A percentile compares a stretch with the other conserved stretches of the same genome.
These are phyloP conservation scores for Colossoma macropomum DNA, from an alignment of 2,113 vertebrate species.

Conservation along the genomic window DNA sequence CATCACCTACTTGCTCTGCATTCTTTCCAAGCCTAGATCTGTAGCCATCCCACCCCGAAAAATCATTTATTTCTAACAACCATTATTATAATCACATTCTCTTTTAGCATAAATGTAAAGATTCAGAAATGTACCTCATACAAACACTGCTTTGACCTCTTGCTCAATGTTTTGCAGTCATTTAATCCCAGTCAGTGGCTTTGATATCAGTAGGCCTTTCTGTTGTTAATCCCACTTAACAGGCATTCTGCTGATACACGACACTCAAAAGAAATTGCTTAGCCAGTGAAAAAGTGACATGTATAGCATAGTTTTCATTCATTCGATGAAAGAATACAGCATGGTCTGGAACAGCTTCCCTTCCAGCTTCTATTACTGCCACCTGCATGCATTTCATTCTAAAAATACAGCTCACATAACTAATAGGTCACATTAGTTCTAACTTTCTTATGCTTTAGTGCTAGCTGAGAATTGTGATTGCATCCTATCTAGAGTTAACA, in stretches of 20 bases:
- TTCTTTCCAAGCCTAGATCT: neutral
- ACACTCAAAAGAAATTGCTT: neutral
- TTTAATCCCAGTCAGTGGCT: neutral
- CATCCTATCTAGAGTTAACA: too few species aligned
- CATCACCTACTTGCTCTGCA: neutral
- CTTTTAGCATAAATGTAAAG: too few species aligned
- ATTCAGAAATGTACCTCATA: too few species aligned
- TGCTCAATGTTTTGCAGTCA: neutral
- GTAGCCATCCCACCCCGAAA: too few species aligned
- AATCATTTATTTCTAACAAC: too few species aligned
- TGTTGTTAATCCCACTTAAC: neutral
- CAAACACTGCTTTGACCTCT: neutral
- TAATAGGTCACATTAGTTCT: too few species aligned
- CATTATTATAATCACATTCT: too few species aligned
- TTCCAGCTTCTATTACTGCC: neutral
- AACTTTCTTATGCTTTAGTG: too few species aligned
- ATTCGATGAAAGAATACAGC: neutral
- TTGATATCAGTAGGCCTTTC: neutral
- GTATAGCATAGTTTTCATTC: neutral
- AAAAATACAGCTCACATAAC: too few species aligned
- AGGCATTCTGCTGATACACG: neutral
- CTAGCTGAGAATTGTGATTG: too few species aligned
- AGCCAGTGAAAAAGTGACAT: neutral
- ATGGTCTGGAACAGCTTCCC: neutral
- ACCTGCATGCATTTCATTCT: too few species aligned